phyloP scores from a whole-genome alignment of 2,888 invertebrate species.

The Spisula solida region DNA sequence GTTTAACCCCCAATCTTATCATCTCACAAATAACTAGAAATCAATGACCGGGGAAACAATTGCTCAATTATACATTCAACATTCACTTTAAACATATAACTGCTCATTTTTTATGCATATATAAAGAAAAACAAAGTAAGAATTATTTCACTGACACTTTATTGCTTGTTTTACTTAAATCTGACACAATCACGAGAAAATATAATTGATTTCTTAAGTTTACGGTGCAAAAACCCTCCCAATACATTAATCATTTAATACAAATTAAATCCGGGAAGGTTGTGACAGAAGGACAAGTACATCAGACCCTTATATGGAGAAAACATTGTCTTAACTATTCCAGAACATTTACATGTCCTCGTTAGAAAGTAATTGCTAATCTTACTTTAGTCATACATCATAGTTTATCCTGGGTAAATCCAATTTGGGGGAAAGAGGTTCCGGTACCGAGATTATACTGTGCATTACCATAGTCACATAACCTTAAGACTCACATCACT shows the following conservation, averaged over 20 bases:
- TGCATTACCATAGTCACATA: too few relatives aligned
- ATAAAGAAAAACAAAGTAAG: neutral
- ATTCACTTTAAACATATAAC: neutral
- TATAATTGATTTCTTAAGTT: constrained; percentile 1
- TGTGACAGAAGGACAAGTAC: neutral
- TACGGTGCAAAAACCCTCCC: neutral
- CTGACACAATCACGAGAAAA: neutral
- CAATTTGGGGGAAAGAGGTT: too few relatives aligned
- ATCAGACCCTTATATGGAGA: neutral
- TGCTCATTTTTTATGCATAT: neutral
- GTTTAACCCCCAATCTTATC: neutral
- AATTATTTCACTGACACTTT: neutral
- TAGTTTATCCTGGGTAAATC: neutral
- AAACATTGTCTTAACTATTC: neutral
- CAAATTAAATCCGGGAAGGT: neutral
- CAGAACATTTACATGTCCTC: neutral
- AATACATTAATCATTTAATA: neutral
- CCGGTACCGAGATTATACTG: too few relatives aligned
- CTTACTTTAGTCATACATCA: neutral
- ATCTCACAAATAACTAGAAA: neutral
- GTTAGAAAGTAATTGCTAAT: neutral
- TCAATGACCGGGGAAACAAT: neutral
- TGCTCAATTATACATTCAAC: neutral
- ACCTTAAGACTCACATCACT: neutral
- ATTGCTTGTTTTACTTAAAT: neutral